phyloP scores from a whole-genome alignment of 2,113 vertebrate species.

The Oncorhynchus kisutch region DNA sequence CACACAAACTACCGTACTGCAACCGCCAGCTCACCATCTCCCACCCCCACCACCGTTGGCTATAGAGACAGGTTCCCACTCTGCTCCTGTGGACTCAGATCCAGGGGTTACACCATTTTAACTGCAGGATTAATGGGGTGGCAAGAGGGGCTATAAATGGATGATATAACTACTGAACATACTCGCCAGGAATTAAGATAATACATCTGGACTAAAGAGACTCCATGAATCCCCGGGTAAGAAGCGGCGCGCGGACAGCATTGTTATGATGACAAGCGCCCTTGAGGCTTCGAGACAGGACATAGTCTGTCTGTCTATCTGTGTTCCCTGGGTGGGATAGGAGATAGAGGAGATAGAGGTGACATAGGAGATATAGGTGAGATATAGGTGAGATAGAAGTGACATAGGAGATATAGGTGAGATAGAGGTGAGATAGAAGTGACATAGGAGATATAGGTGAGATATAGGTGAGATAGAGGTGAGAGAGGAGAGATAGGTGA shows the following conservation, averaged over 20 bases:
- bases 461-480: no score
- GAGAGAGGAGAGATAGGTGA: no score
- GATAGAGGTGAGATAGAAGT: no score
- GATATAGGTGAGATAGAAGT: no score
- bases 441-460: no score
- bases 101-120: constrained; percentile 75
- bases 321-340: constrained; percentile 30
- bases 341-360: no score
- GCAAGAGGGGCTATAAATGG: constrained; percentile 77
- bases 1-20: not conserved
- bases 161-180: constrained; percentile 77
- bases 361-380: no score
- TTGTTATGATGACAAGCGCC: constrained; percentile 49
- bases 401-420: no score
- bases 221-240: constrained; percentile 64
- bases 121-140: constrained; percentile 79
- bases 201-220: constrained; percentile 72
- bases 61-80: constrained; percentile 62
- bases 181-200: constrained; percentile 81
- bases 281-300: constrained; percentile 54
- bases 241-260: constrained; percentile 30
- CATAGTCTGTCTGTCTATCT: constrained; percentile 29
- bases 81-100: constrained; percentile 51
- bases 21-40: constrained; percentile 31
- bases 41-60: constrained; percentile 21